phyloP scores from a whole-genome alignment of 1,140 invertebrate species.

The Pseudomyrmex pallidus region DNA sequence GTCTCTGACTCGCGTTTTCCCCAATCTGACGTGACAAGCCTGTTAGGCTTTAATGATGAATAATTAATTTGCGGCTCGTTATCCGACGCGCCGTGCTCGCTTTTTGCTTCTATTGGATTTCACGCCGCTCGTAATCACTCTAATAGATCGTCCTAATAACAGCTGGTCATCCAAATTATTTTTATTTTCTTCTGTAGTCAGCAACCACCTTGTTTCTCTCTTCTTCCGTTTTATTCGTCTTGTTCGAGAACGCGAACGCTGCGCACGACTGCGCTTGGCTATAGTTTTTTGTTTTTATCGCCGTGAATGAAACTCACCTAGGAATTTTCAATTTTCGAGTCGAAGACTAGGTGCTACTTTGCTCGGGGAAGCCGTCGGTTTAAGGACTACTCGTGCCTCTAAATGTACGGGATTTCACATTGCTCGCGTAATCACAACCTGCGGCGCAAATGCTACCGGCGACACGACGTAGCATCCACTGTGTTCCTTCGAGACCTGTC shows the following conservation, averaged over 20 bases:
- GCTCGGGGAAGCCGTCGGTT: constrained; percentile 39
- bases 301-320: background rate
- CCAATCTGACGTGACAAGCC: constrained; percentile 61
- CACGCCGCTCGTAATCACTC: constrained; percentile 26
- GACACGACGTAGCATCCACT: constrained; percentile 17
- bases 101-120: constrained; percentile 21
- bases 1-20: constrained; percentile 66
- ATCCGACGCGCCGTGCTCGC: background rate
- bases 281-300: background rate
- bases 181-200: constrained; percentile 17
- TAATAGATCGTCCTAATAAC: constrained; percentile 34
- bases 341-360: constrained; percentile 13
- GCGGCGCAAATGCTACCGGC: constrained; percentile 34
- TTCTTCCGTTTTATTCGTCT: background rate
- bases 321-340: constrained; percentile 59
- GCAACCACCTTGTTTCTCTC: background rate
- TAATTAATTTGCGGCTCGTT: constrained; percentile 73
- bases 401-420: constrained; percentile 58
- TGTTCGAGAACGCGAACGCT: background rate
- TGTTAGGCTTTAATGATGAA: constrained; percentile 71
- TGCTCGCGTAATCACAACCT: constrained; percentile 57
- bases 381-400: constrained; percentile 1
- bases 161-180: constrained; percentile 7
- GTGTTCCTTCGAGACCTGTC: background rate
- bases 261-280: background rate